Evolutionary conservation across 2,797 vertebrate genomes (phyloP), one percentile per base, ranked within the genome.

Genomic region (Enteromius mattozi): DNA sequence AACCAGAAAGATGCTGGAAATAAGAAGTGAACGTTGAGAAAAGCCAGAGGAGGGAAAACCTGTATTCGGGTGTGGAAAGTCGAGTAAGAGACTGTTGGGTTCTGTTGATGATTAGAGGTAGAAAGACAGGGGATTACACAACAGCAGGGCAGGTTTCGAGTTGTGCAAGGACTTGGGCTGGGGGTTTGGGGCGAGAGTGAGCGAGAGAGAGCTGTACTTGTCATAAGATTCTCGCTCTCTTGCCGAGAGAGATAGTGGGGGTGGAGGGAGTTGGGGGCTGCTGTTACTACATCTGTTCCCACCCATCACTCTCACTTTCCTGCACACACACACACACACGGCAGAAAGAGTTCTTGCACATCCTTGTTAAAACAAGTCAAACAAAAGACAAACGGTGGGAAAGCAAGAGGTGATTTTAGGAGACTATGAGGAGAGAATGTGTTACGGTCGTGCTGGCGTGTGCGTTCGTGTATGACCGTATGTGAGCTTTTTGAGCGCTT

Each of bases 261-360:
- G 51, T 56, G 86, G 75, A 77, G 45, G 56, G 56, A 81, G 78
- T 14, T 13, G 68, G 81, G 70, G 84, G 63, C 35, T 56, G 90
- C 89, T 90, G 91, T 91, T 93, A 89, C 91, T 91, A 90, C 93
- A 94, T 93, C 93, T 94, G 93, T 91, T 92, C 89, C 88, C 82
- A 87, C 82, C 89, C 90, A 86, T 94, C 93, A 93, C 80, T 86
- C 90, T 87, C 87, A 87, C 88, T 89, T 56, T 56, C 72, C 75
- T 83, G 56, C 17, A 40, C 68, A 85, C 87, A 89, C 87, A 78
- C 85, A 72, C 68, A 79, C 72, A 72, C 66, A 74, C 75, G 14
- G 74, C 70, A 82, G 61, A 85, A 75, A 75, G 70, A 70, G 27
- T 91, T 91, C 82, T 87, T 90, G 78, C 90, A 93, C 91, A 92